Conservation (phyloP, 2,797 vertebrate species). For the Atherinosoma microstoma region DNA sequence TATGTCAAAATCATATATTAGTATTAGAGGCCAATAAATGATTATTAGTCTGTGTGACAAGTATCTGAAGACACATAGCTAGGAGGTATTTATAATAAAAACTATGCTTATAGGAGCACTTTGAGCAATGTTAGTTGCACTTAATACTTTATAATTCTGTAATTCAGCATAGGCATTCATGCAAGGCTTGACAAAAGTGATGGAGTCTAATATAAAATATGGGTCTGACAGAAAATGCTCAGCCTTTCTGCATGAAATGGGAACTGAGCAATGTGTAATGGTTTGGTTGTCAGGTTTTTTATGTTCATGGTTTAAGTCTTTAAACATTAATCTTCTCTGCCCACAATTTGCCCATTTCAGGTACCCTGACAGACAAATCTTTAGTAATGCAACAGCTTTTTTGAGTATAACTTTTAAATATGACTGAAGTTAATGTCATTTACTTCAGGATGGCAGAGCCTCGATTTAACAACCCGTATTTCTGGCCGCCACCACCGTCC, state of each 20-base stretch:
- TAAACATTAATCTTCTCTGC: neutral
- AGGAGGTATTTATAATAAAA: neutral
- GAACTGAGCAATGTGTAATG: neutral
- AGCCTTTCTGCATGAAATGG: neutral
- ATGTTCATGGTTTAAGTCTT: neutral
- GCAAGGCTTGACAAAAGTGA: neutral
- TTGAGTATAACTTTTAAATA: conserved; percentile 7
- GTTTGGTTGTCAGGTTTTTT: neutral
- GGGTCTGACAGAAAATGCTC: neutral
- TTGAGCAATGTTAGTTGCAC: neutral
- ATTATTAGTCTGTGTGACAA: neutral
- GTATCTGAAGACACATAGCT: neutral
- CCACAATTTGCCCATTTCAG: neutral
- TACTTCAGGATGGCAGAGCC: conserved; percentile 95
- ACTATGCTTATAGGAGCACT: neutral
- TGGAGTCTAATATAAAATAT: neutral
- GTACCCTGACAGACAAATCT: neutral
- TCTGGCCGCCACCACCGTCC: conserved; percentile 96
- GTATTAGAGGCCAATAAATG: neutral
- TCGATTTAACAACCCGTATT: conserved; percentile 99
- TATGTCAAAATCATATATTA: too few relatives aligned
- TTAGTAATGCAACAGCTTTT: neutral
- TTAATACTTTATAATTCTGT: neutral
- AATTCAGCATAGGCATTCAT: neutral
- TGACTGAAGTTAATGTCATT: conserved; percentile 17